Base-by-base conservation (phyloP, 2,113 vertebrate species). In the Macheiramphus alcinus region DNA sequence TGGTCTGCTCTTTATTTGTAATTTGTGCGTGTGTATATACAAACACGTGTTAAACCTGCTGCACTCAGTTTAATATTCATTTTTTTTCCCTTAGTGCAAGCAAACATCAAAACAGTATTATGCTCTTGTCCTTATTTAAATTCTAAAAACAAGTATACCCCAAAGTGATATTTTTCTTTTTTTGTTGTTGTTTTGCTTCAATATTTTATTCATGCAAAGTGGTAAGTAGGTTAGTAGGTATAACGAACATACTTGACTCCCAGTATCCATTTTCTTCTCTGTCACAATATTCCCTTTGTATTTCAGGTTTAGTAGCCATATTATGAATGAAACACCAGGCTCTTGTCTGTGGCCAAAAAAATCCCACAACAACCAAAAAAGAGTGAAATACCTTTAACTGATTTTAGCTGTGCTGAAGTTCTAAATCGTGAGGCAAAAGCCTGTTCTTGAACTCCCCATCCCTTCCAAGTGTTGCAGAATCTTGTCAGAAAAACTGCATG, bases 121-220 rank as follows among this genome's bases (percentile, higher is more conserved):
- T 38, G 36, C 14, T 80, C 22, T 68, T 86, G 45, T 90, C 45
- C 74, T 88, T 65, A 71, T 85, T 90, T 68, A 85, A 90, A 80
- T 96, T 86, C 66, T 85, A 68, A 80, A 92, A 58, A 2, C 6
- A 76, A 58, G 62, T 58, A 73, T 76, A 68, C 45, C 88, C 67
- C 34, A 76, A 73, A 88, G 63, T 53, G 66, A 78, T 78, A 47
- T 38, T 55, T 87, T 47, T 9, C 4, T 45, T 62, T 93, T 70
- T 40, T 74, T 80, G 23, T 36, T 55, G 36, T 50, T 75, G 68
- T 65, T 93, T 86, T 80, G 16, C 36, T 70, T 80, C 75, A 62
- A 70, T 96, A 93, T 93, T 95, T 94, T 94, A 93, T 95, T 92
- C 62, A 93, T 80, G 55, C 42, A 52, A 92, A 92, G 26, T 63